Percentiles rank a stretch among this genome's conserved stretches.
phyloP scores from a whole-genome alignment of 2,113 vertebrate genomes.

The Gymnobelideus leadbeateri region DNA sequence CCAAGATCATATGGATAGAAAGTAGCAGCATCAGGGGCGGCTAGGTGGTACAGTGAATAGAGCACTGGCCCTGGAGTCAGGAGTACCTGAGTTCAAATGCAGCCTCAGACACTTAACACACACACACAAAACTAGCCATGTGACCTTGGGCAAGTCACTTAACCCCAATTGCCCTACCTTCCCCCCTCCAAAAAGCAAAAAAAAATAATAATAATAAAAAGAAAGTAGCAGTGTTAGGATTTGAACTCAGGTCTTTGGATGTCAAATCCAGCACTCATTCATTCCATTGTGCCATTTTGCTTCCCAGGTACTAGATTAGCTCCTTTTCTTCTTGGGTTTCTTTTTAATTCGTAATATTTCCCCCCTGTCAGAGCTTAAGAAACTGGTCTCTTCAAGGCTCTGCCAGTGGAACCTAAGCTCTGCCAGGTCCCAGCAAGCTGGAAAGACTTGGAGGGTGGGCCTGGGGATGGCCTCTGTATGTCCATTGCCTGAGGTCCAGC shows the following conservation, averaged over 20 bases:
- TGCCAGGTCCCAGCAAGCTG: not conserved
- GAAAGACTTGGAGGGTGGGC: not conserved
- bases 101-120: too few relatives aligned
- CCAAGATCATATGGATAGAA: not conserved
- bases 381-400: not conserved
- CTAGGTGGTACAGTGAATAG: too few relatives aligned
- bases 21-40: not conserved
- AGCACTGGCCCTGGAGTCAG: too few relatives aligned
- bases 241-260: not conserved
- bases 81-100: too few relatives aligned
- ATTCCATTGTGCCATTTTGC: not conserved
- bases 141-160: too few relatives aligned
- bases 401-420: not conserved
- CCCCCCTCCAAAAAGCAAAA: too few relatives aligned
- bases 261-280: not conserved
- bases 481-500: not conserved
- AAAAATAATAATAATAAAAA: not conserved
- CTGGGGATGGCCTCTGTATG: not conserved
- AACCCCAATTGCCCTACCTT: too few relatives aligned
- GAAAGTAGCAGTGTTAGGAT: not conserved
- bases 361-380: not conserved
- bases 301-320: not conserved
- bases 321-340: not conserved
- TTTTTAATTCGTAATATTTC: not conserved
- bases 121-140: too few relatives aligned